Evolutionary conservation across 2,113 vertebrate genomes (phyloP).

Genomic region (Pachycephala philippinensis): DNA sequence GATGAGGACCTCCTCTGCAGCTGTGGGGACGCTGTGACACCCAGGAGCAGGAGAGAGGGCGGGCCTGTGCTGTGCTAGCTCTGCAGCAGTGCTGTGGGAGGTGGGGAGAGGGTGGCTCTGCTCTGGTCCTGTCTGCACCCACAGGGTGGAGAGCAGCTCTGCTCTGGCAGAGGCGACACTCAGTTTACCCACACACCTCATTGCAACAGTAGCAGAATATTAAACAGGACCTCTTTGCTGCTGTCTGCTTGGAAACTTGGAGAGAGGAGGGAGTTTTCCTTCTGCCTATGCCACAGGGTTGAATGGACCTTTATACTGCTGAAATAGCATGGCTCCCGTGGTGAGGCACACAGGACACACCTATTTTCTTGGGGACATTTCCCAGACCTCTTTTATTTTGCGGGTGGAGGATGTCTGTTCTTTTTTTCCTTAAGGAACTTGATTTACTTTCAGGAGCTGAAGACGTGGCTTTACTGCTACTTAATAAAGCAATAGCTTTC

Average conservation of each 20-base stretch:
- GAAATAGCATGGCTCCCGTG: neutral
- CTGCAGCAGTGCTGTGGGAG: neutral
- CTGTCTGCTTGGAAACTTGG: constrained; percentile 39
- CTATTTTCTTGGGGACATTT: neutral
- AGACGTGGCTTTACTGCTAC: neutral
- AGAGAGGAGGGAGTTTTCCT: constrained; percentile 17
- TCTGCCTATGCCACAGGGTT: neutral
- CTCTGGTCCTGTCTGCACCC: neutral
- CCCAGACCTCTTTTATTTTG: neutral
- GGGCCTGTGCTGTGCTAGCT: neutral
- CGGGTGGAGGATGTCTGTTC: neutral
- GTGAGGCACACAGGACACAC: neutral
- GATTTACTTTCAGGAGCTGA: neutral
- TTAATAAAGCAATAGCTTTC: neutral
- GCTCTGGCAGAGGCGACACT: neutral
- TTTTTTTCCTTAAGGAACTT: neutral
- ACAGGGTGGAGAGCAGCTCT: constrained; percentile 15
- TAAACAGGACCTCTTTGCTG: constrained; percentile 32
- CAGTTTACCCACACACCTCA: constrained; percentile 38
- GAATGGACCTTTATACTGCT: constrained; percentile 15
- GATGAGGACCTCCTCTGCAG: neutral
- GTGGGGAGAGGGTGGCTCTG: neutral
- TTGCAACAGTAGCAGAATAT: constrained; percentile 38
- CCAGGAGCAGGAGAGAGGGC: neutral
- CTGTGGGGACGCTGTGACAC: neutral